Base-by-base conservation (phyloP, 1,140 invertebrate genomes). In the Sitophilus oryzae region DNA sequence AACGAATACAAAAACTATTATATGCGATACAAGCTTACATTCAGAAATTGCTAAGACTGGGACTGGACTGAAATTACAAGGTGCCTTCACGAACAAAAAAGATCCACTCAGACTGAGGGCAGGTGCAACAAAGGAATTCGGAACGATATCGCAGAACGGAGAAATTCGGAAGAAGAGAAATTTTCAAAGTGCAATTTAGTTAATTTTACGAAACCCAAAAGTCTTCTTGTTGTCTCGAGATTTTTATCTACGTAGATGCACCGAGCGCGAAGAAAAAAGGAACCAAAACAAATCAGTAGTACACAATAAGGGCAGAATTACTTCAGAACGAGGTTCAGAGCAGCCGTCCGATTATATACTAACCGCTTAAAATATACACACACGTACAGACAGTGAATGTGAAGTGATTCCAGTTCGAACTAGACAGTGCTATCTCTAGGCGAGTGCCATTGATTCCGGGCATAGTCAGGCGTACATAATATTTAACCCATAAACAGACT, bases 21-120 rank as follows among this genome's bases (percentile, higher is more conserved):
- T 30, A 63, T 66, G 63, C 65, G 67, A 64, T 59, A 66, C 52
- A 66, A 60, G 67, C 65, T 69, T 69, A 69, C 67, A 67, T 62
- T 65, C 64, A 67, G 61, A 66, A 62, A 67, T 60, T 66, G 65
- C 65, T 71, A 71, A 71, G 69, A 71, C 69, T 71, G 69, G 54
- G 69, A 68, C 61, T 63, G 69, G 68, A 70, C 66, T 69, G 65
- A 70, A 58, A 58, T 55, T 51, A 59, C 56, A 66, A 67, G 69
- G 69, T 71, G 69, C 69, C 69, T 71, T 71, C 66, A 66, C 43
- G 56, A 57, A 56, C 58, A 66, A 51, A 59, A 49, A 58, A 62
- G 64, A 66, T 65, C 60, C 60, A 67, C 59, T 58, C 58, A 67
- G 69, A 69, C 65, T 71, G 69, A 69, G 66, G 67, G 63, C 63